A percentile compares a stretch with the other conserved stretches of the same genome.
phyloP scores from a whole-genome alignment of 1,140 invertebrate genomes.

The Sesamia nonagrioides region DNA sequence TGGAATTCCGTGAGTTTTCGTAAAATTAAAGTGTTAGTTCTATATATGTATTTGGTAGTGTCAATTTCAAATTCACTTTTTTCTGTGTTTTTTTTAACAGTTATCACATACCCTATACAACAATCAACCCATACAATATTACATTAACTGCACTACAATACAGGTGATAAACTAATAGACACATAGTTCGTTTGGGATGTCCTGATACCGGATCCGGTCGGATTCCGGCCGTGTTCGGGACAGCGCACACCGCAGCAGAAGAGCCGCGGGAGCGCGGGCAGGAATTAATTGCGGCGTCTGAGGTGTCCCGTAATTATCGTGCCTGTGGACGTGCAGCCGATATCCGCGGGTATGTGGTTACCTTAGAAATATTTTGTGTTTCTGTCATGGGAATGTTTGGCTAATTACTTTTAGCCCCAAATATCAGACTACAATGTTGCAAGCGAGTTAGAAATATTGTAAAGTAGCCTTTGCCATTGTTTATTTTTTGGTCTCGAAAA shows the following conservation, averaged over 20 bases:
- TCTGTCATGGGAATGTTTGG: background rate
- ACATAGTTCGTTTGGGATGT: slow-evolving; percentile 51
- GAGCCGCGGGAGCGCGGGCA: slow-evolving; percentile 54
- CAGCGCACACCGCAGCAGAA: slow-evolving; percentile 63
- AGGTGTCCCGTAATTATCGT: slow-evolving; percentile 76
- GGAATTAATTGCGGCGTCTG: slow-evolving; percentile 78
- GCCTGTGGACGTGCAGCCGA: slow-evolving; percentile 58
- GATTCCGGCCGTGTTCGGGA: slow-evolving; percentile 64
- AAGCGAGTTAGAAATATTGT: too few species aligned
- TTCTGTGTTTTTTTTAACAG: background rate
- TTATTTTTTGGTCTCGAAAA: too few species aligned
- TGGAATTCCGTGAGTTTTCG: background rate
- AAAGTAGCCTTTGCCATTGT: too few species aligned
- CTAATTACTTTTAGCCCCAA: too few species aligned
- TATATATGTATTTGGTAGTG: background rate
- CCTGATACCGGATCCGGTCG: slow-evolving; percentile 38
- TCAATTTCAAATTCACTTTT: background rate
- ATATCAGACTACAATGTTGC: too few species aligned
- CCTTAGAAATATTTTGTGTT: background rate
- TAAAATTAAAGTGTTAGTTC: background rate
- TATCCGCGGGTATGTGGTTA: slow-evolving; percentile 15
- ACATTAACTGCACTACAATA: background rate
- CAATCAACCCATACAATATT: background rate
- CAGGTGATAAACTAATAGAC: slow-evolving; percentile 44
- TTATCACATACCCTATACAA: too few species aligned